Evolutionary conservation across 2,888 invertebrate genomes (phyloP).

Genomic region (Parnassius orleans): DNA sequence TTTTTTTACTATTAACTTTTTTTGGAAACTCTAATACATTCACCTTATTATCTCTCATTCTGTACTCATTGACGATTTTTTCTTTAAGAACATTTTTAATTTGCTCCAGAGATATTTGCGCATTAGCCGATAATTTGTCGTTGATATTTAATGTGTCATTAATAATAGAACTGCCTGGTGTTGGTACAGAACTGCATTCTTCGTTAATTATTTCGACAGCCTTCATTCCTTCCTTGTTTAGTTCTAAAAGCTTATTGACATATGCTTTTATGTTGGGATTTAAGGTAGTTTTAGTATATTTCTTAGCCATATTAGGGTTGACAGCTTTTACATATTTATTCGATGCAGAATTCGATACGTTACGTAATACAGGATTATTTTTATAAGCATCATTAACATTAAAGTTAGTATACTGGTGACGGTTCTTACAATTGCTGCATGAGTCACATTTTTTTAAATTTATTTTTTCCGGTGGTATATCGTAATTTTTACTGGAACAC

Average conservation of each 20-base stretch:
- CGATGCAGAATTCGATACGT: not conserved
- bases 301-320: slow-evolving; percentile 27
- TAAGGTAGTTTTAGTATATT: slow-evolving; percentile 34
- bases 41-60: slow-evolving; percentile 27
- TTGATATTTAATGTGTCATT: slow-evolving; percentile 57
- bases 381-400: slow-evolving; percentile 7
- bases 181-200: slow-evolving; percentile 70
- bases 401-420: slow-evolving; percentile 26
- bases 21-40: slow-evolving; percentile 13
- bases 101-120: slow-evolving; percentile 64
- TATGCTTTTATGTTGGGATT: slow-evolving; percentile 67
- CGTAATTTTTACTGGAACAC: slow-evolving; percentile 4
- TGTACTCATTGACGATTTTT: slow-evolving; percentile 46
- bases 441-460: slow-evolving; percentile 1
- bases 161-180: slow-evolving; percentile 71
- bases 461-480: slow-evolving; percentile 5
- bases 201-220: slow-evolving; percentile 66
- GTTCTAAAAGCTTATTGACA: slow-evolving; percentile 59
- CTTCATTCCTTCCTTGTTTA: slow-evolving; percentile 64
- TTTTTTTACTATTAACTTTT: slow-evolving; percentile 23
- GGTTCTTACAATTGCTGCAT: slow-evolving; percentile 20
- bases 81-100: slow-evolving; percentile 55
- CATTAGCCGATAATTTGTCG: slow-evolving; percentile 38
- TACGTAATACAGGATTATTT: not conserved
- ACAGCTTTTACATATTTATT: slow-evolving; percentile 19